A percentile compares a stretch with the other conserved stretches of the same genome.
Conservation (phyloP, 2,888 invertebrate genomes). For the Rotaria macrura region DNA sequence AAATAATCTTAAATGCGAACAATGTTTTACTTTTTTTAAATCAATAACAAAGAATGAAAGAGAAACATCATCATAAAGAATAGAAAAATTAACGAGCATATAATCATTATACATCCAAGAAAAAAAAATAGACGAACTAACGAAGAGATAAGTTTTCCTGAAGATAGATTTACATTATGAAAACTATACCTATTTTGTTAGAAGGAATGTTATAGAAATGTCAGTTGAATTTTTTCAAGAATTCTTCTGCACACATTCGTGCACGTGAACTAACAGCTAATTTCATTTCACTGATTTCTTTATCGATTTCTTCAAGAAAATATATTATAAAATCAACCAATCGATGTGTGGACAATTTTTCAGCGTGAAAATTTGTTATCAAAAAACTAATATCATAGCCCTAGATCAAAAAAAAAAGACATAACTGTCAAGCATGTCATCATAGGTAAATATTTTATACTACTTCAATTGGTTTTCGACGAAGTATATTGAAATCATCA, state of each 20-base stretch:
- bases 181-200: not conserved
- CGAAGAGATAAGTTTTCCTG: not conserved
- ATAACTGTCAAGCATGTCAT: no score
- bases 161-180: not conserved
- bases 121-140: not conserved
- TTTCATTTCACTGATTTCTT: constrained; percentile 99
- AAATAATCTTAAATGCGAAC: not conserved
- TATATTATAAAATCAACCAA: constrained; percentile 96
- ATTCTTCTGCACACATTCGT: constrained; percentile 94
- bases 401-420: constrained; percentile 48
- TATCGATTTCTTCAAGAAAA: constrained; percentile 99
- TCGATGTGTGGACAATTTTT: constrained; percentile 99
- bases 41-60: not conserved
- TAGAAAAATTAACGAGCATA: not conserved
- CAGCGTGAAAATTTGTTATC: constrained; percentile 95
- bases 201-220: not conserved
- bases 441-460: constrained; percentile 34
- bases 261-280: constrained; percentile 93
- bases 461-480: constrained; percentile 82
- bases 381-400: constrained; percentile 98
- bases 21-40: not conserved
- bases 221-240: constrained; percentile 48
- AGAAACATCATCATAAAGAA: not conserved
- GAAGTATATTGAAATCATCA: constrained; percentile 86
- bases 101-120: not conserved